Conservation (phyloP, 2,888 invertebrate species). For the Camptogramma bilineatum region DNA sequence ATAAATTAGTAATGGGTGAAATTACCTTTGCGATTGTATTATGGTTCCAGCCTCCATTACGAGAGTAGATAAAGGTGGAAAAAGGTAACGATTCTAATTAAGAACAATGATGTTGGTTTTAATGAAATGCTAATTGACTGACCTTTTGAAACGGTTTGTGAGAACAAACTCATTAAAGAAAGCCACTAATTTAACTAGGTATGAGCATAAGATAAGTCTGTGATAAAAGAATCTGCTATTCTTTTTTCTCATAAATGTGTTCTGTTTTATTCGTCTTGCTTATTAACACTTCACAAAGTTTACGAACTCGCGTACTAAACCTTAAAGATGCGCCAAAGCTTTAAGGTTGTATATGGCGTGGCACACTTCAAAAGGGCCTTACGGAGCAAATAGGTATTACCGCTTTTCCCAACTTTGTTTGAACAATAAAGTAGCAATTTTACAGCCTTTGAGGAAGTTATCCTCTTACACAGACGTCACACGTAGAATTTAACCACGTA, state of each 20-base stretch:
- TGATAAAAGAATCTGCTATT: not conserved
- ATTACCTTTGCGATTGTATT: constrained; percentile 11
- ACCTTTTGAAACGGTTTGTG: constrained; percentile 22
- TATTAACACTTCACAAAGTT: constrained; percentile 13
- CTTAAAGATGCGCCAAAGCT: constrained; percentile 29
- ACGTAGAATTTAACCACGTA: constrained; percentile 26
- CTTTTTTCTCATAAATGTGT: constrained; percentile 1
- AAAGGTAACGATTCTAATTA: constrained; percentile 20
- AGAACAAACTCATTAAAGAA: constrained; percentile 15
- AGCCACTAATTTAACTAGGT: constrained; percentile 5
- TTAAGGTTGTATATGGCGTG: constrained; percentile 29
- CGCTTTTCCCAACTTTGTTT: constrained; percentile 33
- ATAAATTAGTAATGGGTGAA: constrained; percentile 2
- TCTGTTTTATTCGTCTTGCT: constrained; percentile 9
- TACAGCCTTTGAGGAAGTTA: constrained; percentile 19
- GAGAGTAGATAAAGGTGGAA: constrained; percentile 6
- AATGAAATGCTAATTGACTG: constrained; percentile 25
- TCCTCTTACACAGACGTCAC: constrained; percentile 22
- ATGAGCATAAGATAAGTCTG: not conserved
- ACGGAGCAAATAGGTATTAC: constrained; percentile 29
- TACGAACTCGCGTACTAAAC: constrained; percentile 18
- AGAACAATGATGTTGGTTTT: constrained; percentile 17
- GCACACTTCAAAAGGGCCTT: constrained; percentile 31
- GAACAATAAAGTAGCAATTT: constrained; percentile 35
- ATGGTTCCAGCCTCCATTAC: constrained; percentile 15